Conservation (phyloP, 2,113 vertebrate genomes). For the Microtus oregoni region DNA sequence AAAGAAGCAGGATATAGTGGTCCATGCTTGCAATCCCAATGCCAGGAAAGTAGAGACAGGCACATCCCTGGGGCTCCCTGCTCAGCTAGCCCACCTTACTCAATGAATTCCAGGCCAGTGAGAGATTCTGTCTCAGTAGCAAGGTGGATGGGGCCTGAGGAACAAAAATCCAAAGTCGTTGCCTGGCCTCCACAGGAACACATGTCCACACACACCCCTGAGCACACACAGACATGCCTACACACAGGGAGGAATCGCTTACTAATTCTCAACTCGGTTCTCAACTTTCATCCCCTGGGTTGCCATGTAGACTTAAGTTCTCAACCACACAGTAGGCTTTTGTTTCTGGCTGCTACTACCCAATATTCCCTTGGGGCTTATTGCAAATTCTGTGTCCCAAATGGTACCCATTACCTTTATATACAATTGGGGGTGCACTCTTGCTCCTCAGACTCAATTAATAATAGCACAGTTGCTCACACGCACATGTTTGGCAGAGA, state of each 20-base stretch:
- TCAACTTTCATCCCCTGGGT: background rate
- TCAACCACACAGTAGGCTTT: background rate
- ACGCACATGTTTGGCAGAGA: background rate
- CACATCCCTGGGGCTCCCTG: background rate
- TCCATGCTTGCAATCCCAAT: background rate
- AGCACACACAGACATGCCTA: background rate
- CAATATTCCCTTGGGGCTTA: background rate
- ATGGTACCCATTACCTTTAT: background rate
- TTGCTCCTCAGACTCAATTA: background rate
- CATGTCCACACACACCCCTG: no score
- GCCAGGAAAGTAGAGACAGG: background rate
- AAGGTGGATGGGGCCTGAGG: background rate
- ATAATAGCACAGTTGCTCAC: background rate
- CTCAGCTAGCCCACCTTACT: background rate
- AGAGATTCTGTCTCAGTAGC: background rate
- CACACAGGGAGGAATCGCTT: background rate
- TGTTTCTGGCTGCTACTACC: background rate
- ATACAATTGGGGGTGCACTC: background rate
- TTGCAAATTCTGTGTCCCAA: slow-evolving; percentile 13
- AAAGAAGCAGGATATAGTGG: background rate
- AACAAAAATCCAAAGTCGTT: no score
- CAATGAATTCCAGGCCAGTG: background rate
- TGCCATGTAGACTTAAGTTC: background rate
- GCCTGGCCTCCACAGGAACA: background rate
- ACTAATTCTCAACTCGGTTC: background rate